Conservation (phyloP, 2,113 vertebrate species). For the Nothocercus nigrocapillus region DNA sequence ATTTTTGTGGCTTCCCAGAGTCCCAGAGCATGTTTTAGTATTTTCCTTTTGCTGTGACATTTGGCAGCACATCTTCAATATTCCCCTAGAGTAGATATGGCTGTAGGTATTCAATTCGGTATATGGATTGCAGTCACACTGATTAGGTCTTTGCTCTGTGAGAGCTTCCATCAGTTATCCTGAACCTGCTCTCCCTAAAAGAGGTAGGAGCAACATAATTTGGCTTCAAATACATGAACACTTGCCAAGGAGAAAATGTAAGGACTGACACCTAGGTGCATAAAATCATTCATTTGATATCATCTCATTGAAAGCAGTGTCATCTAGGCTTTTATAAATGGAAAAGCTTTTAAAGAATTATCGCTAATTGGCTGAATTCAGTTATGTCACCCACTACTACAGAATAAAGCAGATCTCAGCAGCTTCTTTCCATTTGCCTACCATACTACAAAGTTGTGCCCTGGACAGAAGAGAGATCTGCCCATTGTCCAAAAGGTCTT, state of each 20-base stretch:
- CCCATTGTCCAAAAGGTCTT: not conserved
- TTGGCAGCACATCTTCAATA: not conserved
- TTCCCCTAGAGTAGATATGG: not conserved
- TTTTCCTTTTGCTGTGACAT: not conserved
- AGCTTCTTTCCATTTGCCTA: not conserved
- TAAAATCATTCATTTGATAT: not conserved
- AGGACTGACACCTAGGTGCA: not conserved
- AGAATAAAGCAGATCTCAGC: not conserved
- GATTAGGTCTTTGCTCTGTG: not conserved
- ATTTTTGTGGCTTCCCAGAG: not conserved
- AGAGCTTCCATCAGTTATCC: not conserved
- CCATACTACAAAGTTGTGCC: not conserved
- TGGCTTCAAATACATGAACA: not conserved
- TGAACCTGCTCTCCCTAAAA: not conserved
- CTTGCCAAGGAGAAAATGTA: not conserved
- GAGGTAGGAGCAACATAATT: not conserved
- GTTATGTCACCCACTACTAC: not conserved
- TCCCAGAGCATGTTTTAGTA: not conserved
- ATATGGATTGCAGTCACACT: not conserved
- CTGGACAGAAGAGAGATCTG: not conserved
- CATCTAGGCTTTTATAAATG: not conserved
- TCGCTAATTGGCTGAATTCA: not conserved
- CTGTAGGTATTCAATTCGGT: not conserved
- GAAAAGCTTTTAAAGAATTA: conserved; percentile 32
- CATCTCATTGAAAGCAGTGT: not conserved